Evolutionary conservation across 2,797 vertebrate genomes (phyloP).

Genomic region (Alca torda): DNA sequence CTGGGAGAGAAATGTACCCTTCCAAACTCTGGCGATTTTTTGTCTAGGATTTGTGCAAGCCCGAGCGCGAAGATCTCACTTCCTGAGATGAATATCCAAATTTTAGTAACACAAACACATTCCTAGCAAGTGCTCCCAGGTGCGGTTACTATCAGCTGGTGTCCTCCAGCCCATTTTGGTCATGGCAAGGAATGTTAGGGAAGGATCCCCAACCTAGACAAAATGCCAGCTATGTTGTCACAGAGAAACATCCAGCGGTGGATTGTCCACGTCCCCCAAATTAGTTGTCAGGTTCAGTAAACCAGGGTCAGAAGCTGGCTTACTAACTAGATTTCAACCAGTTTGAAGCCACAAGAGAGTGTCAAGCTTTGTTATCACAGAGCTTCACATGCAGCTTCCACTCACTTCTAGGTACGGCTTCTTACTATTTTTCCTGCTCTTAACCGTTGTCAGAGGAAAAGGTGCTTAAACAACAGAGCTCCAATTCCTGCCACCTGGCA

Average conservation of each 20-base stretch:
- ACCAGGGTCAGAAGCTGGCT: neutral
- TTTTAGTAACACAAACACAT: neutral
- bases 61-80: neutral
- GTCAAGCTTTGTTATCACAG: neutral
- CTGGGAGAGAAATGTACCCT: neutral
- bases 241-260: neutral
- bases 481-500: neutral
- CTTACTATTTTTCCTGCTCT: neutral
- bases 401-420: neutral
- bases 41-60: neutral
- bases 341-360: neutral
- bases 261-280: neutral
- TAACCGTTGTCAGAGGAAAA: neutral
- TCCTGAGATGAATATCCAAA: neutral
- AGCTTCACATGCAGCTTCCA: neutral
- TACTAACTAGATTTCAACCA: neutral
- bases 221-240: neutral
- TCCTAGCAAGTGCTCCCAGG: neutral
- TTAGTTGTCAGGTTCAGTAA: neutral
- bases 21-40: neutral
- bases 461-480: neutral
- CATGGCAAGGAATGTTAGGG: neutral
- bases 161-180: neutral
- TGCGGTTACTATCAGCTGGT: neutral
- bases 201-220: neutral